Percentiles rank a stretch among this genome's conserved stretches.
Conservation (phyloP, 2,113 vertebrate genomes). For the Bettongia penicillata region DNA sequence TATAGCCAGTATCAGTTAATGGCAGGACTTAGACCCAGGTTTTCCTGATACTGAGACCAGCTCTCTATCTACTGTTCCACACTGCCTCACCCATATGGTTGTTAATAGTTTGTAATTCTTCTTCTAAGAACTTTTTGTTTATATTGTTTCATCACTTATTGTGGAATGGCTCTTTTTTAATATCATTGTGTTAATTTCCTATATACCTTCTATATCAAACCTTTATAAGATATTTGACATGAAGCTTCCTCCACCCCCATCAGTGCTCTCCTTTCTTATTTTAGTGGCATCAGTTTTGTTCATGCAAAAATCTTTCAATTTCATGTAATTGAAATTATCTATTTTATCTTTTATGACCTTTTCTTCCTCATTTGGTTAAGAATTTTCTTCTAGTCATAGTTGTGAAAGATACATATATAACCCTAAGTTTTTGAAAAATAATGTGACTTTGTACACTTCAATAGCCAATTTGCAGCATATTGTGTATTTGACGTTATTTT, state of each 20-base stretch:
- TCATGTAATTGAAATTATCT: background rate
- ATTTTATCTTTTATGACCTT: background rate
- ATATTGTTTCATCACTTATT: background rate
- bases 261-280: background rate
- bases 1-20: too few relatives aligned
- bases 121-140: background rate
- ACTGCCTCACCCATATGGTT: too few relatives aligned
- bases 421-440: background rate
- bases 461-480: background rate
- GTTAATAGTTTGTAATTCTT: background rate
- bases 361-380: background rate
- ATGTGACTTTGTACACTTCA: background rate
- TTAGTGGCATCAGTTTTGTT: background rate
- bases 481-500: background rate
- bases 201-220: background rate
- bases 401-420: too few relatives aligned
- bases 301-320: background rate
- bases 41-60: too few relatives aligned
- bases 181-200: background rate
- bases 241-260: background rate
- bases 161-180: background rate
- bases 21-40: too few relatives aligned
- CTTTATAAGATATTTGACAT: background rate
- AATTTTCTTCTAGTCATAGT: background rate
- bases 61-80: too few relatives aligned